These are phyloP conservation scores for Siniperca obscura DNA, from an alignment of 2,797 vertebrate genomes.

Conservation along the genomic window DNA sequence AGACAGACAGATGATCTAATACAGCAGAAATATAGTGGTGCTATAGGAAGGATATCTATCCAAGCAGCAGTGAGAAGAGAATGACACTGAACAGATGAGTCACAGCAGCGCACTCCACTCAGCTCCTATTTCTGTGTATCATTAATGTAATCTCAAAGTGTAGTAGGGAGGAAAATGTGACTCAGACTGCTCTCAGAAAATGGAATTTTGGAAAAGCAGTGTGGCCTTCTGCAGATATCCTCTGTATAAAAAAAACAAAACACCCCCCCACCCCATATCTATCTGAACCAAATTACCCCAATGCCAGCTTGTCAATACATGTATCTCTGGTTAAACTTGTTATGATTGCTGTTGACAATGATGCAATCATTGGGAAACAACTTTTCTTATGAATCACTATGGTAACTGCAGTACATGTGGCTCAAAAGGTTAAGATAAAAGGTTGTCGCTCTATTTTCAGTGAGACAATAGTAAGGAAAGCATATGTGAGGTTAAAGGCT, in stretches of 20 bases:
- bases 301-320: background rate
- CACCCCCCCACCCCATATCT: too few species aligned
- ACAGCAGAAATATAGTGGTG: constrained; percentile 46
- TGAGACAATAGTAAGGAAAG: background rate
- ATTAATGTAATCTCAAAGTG: constrained; percentile 58
- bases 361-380: background rate
- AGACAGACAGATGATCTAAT: constrained; percentile 58
- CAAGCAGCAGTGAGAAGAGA: constrained; percentile 44
- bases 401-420: background rate
- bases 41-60: constrained; percentile 50
- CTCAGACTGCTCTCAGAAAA: constrained; percentile 21
- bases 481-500: constrained; percentile 5
- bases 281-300: background rate
- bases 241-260: background rate
- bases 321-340: background rate
- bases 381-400: constrained; percentile 12
- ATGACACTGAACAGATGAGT: constrained; percentile 63
- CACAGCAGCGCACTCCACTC: constrained; percentile 62
- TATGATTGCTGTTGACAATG: background rate
- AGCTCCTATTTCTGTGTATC: constrained; percentile 55
- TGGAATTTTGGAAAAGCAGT: constrained; percentile 19
- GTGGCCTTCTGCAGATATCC: background rate
- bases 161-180: constrained; percentile 14
- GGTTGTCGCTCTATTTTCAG: background rate
- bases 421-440: constrained; percentile 8